phyloP scores from a whole-genome alignment of 2,113 vertebrate genomes.

The Hemibagrus wyckioides region DNA sequence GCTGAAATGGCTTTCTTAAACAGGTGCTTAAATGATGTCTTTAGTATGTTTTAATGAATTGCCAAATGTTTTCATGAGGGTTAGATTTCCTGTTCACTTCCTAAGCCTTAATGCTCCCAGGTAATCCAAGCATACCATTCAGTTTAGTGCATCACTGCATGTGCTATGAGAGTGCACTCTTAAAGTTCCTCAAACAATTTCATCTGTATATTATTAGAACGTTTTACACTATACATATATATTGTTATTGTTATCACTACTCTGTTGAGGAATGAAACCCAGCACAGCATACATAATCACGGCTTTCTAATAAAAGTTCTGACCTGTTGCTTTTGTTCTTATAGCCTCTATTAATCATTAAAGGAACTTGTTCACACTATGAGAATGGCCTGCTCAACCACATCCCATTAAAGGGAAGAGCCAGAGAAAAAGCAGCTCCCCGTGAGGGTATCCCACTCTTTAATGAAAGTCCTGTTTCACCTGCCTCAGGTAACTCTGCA shows the following conservation, averaged over 20 bases:
- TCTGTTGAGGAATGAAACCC: not conserved
- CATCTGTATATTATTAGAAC: not conserved
- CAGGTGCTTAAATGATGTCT: not conserved
- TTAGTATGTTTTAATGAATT: conserved; percentile 1
- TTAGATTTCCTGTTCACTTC: conserved; percentile 27
- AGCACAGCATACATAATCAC: conserved; percentile 12
- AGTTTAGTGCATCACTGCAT: conserved; percentile 44
- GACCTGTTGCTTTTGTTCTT: conserved; percentile 31
- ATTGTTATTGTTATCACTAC: not conserved
- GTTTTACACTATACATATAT: not conserved
- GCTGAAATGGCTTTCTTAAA: not conserved
- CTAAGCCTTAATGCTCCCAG: conserved; percentile 17
- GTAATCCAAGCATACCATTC: conserved; percentile 33
- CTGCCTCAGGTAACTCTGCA: conserved; percentile 74
- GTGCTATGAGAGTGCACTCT: not conserved
- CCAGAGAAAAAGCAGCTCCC: conserved; percentile 72
- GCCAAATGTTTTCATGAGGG: not conserved
- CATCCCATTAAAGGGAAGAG: conserved; percentile 72
- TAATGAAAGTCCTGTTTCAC: conserved; percentile 83
- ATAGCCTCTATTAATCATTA: conserved; percentile 50
- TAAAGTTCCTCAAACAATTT: not conserved
- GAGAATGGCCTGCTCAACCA: conserved; percentile 62
- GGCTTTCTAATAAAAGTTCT: conserved; percentile 30
- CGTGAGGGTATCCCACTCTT: conserved; percentile 71
- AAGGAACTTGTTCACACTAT: conserved; percentile 53